phyloP scores from a whole-genome alignment of 2,113 vertebrate genomes.

The Turdus rufiventris region DNA sequence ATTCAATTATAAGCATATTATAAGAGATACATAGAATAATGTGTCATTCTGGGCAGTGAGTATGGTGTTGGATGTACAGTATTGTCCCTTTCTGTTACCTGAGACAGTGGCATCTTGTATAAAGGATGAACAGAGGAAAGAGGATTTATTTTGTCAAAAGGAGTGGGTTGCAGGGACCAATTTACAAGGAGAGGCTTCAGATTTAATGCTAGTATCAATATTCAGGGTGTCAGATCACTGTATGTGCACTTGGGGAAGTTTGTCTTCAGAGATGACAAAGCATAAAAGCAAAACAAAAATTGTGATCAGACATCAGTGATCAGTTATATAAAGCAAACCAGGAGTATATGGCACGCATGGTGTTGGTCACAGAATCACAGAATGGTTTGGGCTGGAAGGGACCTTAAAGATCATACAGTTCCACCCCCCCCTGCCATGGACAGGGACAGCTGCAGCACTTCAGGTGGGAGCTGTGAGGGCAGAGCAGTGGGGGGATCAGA shows the following conservation, averaged over 20 bases:
- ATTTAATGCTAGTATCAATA: background rate
- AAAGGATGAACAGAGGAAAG: background rate
- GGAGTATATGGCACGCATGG: background rate
- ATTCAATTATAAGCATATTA: background rate
- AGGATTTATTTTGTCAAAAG: background rate
- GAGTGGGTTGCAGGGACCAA: fast-evolving
- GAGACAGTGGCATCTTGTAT: background rate
- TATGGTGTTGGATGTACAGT: background rate
- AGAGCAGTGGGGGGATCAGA: background rate
- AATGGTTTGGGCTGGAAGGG: background rate
- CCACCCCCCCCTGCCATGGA: background rate
- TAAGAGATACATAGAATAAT: background rate
- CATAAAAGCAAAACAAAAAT: background rate
- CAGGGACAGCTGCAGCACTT: background rate
- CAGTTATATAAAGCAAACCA: background rate
- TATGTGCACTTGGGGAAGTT: background rate
- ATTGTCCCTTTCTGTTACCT: background rate
- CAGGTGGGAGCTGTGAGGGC: fast-evolving
- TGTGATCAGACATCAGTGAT: background rate
- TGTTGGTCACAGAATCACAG: background rate
- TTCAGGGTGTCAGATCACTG: background rate
- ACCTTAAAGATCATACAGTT: background rate
- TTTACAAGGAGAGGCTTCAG: background rate
- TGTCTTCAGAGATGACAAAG: background rate
- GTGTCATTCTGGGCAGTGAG: background rate